phyloP scores from a whole-genome alignment of 2,113 vertebrate species.

The Plectropomus leopardus region DNA sequence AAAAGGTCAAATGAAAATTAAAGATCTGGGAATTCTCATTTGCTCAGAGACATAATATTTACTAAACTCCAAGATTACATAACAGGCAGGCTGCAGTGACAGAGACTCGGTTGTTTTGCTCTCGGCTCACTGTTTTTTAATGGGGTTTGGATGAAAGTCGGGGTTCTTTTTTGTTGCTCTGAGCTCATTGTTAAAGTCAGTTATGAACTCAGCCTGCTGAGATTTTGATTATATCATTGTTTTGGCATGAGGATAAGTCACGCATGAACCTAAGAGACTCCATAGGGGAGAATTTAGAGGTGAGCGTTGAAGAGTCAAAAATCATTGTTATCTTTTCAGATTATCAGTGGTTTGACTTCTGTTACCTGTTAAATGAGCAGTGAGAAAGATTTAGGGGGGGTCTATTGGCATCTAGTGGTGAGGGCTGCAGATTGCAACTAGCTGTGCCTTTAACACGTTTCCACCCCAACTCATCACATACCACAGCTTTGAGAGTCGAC shows the following conservation, averaged over 20 bases:
- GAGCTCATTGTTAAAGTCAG: slow-evolving; percentile 60
- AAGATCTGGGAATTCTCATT: slow-evolving; percentile 44
- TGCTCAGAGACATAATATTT: slow-evolving; percentile 75
- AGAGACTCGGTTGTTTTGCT: slow-evolving; percentile 44
- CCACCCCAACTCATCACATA: no score
- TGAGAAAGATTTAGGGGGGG: no score
- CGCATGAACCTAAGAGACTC: slow-evolving; percentile 18
- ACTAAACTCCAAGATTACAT: slow-evolving; percentile 62
- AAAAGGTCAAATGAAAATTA: slow-evolving; percentile 1
- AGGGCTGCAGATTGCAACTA: no score
- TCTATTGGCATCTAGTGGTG: no score
- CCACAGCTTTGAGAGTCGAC: no score
- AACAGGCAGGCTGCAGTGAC: slow-evolving; percentile 50
- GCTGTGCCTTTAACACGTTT: no score
- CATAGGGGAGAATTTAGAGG: not conserved
- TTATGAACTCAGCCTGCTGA: slow-evolving; percentile 42
- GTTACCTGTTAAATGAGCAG: not conserved
- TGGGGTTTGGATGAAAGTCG: slow-evolving; percentile 40
- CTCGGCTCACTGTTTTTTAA: slow-evolving; percentile 40
- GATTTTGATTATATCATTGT: slow-evolving; percentile 54
- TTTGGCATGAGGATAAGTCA: slow-evolving; percentile 31
- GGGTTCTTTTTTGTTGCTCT: slow-evolving; percentile 32
- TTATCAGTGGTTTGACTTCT: not conserved
- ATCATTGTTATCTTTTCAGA: not conserved
- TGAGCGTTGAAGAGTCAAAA: not conserved